Base-by-base conservation (phyloP, 2,888 invertebrate genomes). In the Rhogogaster chlorosoma region DNA sequence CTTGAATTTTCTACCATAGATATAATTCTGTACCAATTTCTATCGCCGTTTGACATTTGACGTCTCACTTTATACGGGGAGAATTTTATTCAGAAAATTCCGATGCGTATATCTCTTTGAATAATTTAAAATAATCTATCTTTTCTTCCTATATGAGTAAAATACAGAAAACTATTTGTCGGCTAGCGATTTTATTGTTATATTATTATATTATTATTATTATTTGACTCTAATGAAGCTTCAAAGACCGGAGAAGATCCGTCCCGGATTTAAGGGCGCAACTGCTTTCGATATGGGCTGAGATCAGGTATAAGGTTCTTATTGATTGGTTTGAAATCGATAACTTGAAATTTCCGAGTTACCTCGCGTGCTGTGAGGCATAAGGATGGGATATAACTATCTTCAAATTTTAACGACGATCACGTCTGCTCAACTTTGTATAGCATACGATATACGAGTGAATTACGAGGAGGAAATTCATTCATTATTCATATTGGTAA, bases 121-220 rank as follows among this genome's bases (percentile, higher is more conserved):
- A 26, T 42, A 42, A 73, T 73, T 73, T 73, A 15, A 42, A 22
- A 73, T 42, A 6, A 42, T 73, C 71, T 22, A 42, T 42, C 71
- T 42, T 22, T 42, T 73, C 22, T 36, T 10, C 32, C 9, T 0
- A 32, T 26, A n/a, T 45, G 1, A 45, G 26, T 9, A 75, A 53
- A 32, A 53, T 32, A 7, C 6, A 53, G 38, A 15, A 22, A 10
- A 53, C 49, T 26, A 26, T 12, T 67, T 12, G 75, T 53, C 26
- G n/a, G 73, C 77, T 77, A 32, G n/a, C 32, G 29, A 53, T 53
- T 77, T 29, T 18, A 77, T 53, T 18, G n/a, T 53, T 12, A 26
- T 75, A 38, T 45, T 29, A 77, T 77, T n/a, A 45, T 77, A 32
- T 77, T 18, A 77, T 77, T 77, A 32, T 77, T 18, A 77, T 77